Conservation (phyloP, 2,888 invertebrate species). For the Phasia obesa region DNA sequence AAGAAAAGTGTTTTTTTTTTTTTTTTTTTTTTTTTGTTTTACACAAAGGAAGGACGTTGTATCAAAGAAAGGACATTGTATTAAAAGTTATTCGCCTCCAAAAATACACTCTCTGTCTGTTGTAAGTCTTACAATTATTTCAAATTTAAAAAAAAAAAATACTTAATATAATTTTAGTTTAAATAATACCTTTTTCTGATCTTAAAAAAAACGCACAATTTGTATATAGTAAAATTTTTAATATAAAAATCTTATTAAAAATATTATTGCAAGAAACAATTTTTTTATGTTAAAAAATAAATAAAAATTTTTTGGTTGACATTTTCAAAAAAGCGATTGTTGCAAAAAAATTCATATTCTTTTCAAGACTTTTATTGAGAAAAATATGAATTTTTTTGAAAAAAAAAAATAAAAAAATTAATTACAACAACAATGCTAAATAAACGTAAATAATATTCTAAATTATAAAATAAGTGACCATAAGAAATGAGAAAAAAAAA, state of each 20-base stretch:
- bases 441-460: constrained; percentile 71
- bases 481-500: constrained; percentile 24
- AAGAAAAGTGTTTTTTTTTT: too few species aligned
- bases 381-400: constrained; percentile 54
- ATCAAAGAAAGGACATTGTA: too few species aligned
- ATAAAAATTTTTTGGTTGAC: constrained; percentile 54
- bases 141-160: too few species aligned
- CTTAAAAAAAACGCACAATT: constrained; percentile 31
- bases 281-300: constrained; percentile 19
- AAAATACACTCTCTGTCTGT: too few species aligned
- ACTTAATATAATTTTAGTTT: too few species aligned
- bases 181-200: too few species aligned
- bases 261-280: constrained; percentile 1
- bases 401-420: neutral
- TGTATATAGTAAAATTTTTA: constrained; percentile 44
- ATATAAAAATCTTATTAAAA: constrained; percentile 28
- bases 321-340: constrained; percentile 68
- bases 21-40: too few species aligned
- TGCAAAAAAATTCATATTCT: constrained; percentile 55
- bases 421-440: constrained; percentile 58
- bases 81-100: too few species aligned
- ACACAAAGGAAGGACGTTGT: too few species aligned
- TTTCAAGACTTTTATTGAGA: neutral
- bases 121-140: too few species aligned
- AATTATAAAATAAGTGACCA: constrained; percentile 69